These are phyloP conservation scores for Thaleichthys pacificus DNA, from an alignment of 2,797 vertebrate species.

Conservation along the genomic window DNA sequence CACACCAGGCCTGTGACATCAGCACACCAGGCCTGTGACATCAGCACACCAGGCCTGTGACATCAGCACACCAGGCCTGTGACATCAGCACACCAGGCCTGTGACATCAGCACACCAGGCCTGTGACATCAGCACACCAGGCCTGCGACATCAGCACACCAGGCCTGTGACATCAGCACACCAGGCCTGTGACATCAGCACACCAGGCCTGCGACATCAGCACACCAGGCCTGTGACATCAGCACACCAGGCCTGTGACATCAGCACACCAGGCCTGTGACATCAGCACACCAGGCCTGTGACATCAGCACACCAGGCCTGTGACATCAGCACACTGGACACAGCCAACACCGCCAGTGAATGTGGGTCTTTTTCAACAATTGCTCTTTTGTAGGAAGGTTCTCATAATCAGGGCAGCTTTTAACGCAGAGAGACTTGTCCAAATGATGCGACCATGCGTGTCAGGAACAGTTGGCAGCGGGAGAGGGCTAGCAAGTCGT, in stretches of 20 bases:
- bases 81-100: too few relatives aligned
- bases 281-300: background rate
- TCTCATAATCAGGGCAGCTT: background rate
- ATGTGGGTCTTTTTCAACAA: slow-evolving; percentile 36
- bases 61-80: too few relatives aligned
- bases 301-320: background rate
- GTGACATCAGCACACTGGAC: slow-evolving; percentile 46
- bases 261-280: background rate
- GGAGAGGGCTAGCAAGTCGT: background rate
- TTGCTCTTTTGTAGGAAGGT: slow-evolving; percentile 39
- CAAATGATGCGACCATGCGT: background rate
- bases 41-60: too few relatives aligned
- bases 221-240: too few relatives aligned
- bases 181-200: too few relatives aligned
- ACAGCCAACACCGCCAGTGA: slow-evolving; percentile 33
- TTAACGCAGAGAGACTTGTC: background rate
- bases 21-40: background rate
- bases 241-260: too few relatives aligned
- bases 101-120: too few relatives aligned
- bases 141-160: too few relatives aligned
- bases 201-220: too few relatives aligned
- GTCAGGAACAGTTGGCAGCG: background rate
- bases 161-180: too few relatives aligned
- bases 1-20: slow-evolving; percentile 38
- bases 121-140: too few relatives aligned